Evolutionary conservation across 2,113 vertebrate genomes (phyloP), one percentile per base, ranked within the genome.

Genomic region (Hypocryptadius cinnamomeus): DNA sequence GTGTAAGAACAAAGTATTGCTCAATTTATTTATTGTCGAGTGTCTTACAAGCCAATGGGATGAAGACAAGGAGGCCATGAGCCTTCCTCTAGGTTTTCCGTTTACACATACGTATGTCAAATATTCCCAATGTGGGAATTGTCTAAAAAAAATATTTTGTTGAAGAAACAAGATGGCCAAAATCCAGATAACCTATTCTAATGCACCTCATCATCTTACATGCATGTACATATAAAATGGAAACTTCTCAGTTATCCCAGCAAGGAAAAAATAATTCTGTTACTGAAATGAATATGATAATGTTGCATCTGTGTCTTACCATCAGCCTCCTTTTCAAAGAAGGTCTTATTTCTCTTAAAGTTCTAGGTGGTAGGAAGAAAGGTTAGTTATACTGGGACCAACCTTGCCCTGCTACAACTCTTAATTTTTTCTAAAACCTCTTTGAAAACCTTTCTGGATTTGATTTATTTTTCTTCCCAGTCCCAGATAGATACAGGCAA

Each of bases 401-500:
- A 21, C 10, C 7, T 13, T 13, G 3, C 6, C 25, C 48, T 1
- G 1, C 12, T 73, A 65, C 54, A 63, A 45, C 40, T 74, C 51
- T 23, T 48, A 71, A n/a, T 91, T 94, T 96, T 90, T 88, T 48
- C 39, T 54, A 74, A 96, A 93, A 60, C 7, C 31, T 88, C 30
- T 80, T 88, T 66, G 65, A 80, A 95, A 91, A 79, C 51, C 85
- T 89, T 87, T 83, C 82, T 91, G 85, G 63, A 91, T 92, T 91
- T 94, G 93, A 93, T 96, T 95, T 94, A 94, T 93, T 95, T 92
- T 96, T 94, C 79, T 91, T 91, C 82, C 48, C 28, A 65, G 86
- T 64, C 50, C 53, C 91, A 81, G 83, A 90, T 65, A 96, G 95
- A 94, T 93, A 96, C n/a, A 86, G 77, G 95, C 91, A 95, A 96